Evolutionary conservation across 2,113 vertebrate genomes (phyloP), one percentile per base, ranked within the genome.

Genomic region (Brachionichthys hirsutus): DNA sequence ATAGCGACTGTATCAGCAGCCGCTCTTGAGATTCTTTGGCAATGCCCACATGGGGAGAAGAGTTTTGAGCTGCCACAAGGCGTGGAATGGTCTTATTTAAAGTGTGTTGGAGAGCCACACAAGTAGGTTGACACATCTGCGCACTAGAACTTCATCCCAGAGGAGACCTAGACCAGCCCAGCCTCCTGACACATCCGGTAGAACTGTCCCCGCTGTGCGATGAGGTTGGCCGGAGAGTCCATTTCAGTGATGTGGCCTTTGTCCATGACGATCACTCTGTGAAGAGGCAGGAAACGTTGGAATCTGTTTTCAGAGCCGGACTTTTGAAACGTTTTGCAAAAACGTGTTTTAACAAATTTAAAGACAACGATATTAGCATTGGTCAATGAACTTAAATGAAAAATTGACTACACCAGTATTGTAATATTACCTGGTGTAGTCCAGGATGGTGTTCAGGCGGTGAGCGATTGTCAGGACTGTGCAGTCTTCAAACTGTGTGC

Each of bases 251-350:
- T 88, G 64, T 44, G 82, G 2, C 96, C 96, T 14, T 92, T 88
- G 82, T 98, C 94, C 94, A 99, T 93, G 42, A 99, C 95, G 43
- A 97, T 92, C 63, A 98, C 92, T 85, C 97, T 99, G 88, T 68
- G 20, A 65, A 86, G 54, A 4, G 67, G 1, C 9, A 51, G 52
- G 41, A 46, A 56, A 17, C 3, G 8, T 36, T 12, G 1, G 60
- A 44, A 6, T 53, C 1, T 0, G 12, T 13, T 54, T 64, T 53
- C 15, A 70, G 30, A 63, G 3, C 13, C 1, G 24, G 15, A 11
- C 6, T n/a, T 30, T 43, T 47, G 34, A 18, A 15, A 2, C 4
- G 4, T 38, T 38, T 38, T 10, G 12, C 36, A 30, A 30, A 30
- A n/a, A n/a, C n/a, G n/a, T n/a, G n/a, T n/a, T n/a, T n/a, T n/a